Conservation (phyloP, 2,797 vertebrate genomes). For the Crenichthys baileyi region DNA sequence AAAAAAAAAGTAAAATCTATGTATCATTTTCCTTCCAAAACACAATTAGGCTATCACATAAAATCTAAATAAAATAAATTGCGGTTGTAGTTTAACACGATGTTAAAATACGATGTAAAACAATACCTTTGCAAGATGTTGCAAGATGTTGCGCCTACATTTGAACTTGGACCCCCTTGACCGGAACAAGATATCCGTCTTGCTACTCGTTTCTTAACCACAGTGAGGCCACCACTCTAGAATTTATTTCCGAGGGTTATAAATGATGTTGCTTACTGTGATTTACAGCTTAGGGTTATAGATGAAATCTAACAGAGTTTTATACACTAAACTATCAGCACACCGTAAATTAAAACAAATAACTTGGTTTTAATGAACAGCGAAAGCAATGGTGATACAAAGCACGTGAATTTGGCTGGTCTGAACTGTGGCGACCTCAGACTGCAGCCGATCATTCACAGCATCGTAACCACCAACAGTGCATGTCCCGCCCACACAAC, state of each 20-base stretch:
- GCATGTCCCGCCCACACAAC: constrained; percentile 18
- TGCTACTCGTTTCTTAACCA: neutral
- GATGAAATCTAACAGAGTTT: neutral
- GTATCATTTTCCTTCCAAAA: no score
- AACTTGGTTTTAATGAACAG: neutral
- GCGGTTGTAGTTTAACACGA: neutral
- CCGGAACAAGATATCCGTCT: neutral
- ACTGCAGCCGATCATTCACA: constrained; percentile 40
- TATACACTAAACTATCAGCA: neutral
- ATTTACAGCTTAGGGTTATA: neutral
- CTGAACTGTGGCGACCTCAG: constrained; percentile 30
- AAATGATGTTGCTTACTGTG: neutral
- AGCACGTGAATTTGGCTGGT: neutral
- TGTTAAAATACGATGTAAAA: no score
- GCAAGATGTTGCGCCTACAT: neutral
- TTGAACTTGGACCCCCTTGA: constrained; percentile 19
- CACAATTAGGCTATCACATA: no score
- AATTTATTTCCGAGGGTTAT: neutral
- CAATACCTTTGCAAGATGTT: no score
- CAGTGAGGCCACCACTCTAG: neutral
- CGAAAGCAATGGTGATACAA: neutral
- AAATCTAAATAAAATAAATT: neutral
- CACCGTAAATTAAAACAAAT: no score
- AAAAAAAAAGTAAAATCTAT: no score
- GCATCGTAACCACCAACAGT: constrained; percentile 15